Evolutionary conservation across 2,113 vertebrate genomes (phyloP).

Genomic region (Aphyosemion australe): DNA sequence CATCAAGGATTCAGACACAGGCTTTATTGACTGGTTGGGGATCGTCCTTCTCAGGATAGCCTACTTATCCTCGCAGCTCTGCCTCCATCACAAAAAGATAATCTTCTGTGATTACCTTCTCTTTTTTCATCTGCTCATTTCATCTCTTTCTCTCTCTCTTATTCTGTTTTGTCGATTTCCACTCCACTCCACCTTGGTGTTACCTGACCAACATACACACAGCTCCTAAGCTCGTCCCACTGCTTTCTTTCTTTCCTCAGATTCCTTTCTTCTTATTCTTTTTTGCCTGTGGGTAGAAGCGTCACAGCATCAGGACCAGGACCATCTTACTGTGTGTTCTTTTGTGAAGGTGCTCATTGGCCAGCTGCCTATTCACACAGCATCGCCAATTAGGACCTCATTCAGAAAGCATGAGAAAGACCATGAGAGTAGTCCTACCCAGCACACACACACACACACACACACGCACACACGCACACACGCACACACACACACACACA

Average conservation of each 20-base stretch:
- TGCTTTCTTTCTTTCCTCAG: conserved; percentile 38
- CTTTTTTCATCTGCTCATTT: conserved; percentile 67
- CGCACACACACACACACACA: too few species aligned
- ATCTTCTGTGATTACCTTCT: conserved; percentile 75
- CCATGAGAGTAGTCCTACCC: conserved; percentile 51
- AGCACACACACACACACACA: too few species aligned
- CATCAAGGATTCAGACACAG: conserved; percentile 44
- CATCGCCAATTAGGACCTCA: conserved; percentile 88
- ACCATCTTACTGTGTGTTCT: conserved; percentile 64
- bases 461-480: too few species aligned
- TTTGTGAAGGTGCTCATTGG: conserved; percentile 76
- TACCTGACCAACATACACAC: conserved; percentile 35
- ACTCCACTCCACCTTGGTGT: conserved; percentile 60
- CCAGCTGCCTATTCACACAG: conserved; percentile 90
- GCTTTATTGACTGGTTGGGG: conserved; percentile 66
- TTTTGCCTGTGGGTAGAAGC: conserved; percentile 30
- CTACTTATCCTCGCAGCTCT: conserved; percentile 67
- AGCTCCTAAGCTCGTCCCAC: conserved; percentile 7
- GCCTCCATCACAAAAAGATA: conserved; percentile 71
- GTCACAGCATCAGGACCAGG: conserved; percentile 57
- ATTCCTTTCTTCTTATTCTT: conserved; percentile 35
- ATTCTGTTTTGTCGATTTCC: conserved; percentile 64
- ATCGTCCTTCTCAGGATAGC: conserved; percentile 54
- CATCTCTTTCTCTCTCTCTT: conserved; percentile 37
- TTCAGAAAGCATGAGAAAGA: conserved; percentile 80